These are phyloP conservation scores for Adineta ricciae DNA, from an alignment of 2,888 invertebrate species.

Conservation along the genomic window DNA sequence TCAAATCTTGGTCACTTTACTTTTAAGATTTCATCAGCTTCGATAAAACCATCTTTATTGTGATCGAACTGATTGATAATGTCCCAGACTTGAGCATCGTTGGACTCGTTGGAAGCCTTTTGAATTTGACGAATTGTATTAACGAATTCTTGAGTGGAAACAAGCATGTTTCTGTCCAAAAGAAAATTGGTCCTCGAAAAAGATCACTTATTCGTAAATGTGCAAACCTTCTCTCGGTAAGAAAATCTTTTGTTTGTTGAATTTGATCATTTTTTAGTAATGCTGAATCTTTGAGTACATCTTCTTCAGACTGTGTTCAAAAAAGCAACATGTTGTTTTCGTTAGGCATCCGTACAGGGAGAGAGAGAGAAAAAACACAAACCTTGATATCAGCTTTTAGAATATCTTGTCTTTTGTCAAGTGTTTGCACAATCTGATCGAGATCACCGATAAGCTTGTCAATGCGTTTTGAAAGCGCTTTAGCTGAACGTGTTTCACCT, in stretches of 20 bases:
- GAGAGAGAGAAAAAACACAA: not conserved
- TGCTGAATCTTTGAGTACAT: not conserved
- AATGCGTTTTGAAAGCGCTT: constrained; percentile 23
- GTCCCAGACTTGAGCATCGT: not conserved
- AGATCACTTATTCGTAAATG: not conserved
- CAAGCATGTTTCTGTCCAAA: not conserved
- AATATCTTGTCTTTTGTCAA: not conserved
- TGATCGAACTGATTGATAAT: not conserved
- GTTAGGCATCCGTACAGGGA: too few species aligned
- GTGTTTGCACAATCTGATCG: constrained; percentile 13
- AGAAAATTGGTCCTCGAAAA: not conserved
- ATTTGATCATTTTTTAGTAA: not conserved
- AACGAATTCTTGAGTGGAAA: not conserved
- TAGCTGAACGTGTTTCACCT: constrained; percentile 28
- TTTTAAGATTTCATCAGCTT: not conserved
- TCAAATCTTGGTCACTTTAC: not conserved
- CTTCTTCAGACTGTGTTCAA: constrained; percentile 17
- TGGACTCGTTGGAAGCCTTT: not conserved
- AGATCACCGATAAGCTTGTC: constrained; percentile 24
- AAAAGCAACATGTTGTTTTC: not conserved
- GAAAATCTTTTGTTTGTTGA: not conserved
- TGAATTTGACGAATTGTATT: constrained; percentile 6
- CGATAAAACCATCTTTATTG: not conserved
- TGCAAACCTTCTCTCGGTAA: not conserved
- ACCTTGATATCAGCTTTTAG: not conserved